Evolutionary conservation across 2,888 invertebrate genomes (phyloP).

Genomic region (Zhengitettix transpicula): DNA sequence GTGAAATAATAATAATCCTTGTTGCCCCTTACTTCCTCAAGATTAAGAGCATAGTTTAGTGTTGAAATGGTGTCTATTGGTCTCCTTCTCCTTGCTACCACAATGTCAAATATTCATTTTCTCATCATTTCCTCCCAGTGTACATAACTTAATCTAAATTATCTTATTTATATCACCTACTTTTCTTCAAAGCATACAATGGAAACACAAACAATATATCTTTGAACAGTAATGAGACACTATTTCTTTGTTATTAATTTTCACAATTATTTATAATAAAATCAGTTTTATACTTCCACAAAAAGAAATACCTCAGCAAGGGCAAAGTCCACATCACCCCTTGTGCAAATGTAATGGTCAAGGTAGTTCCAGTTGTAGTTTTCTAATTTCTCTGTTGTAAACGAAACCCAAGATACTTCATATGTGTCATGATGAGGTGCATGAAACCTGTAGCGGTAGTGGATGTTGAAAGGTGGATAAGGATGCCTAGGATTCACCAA

Average conservation of each 20-base stretch:
- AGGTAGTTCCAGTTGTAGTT: slow-evolving; percentile 96
- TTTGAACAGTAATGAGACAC: not conserved
- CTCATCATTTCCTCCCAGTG: too few species aligned
- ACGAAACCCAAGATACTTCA: slow-evolving; percentile 87
- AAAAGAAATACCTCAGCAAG: slow-evolving; percentile 52
- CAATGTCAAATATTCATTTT: too few species aligned
- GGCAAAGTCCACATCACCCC: slow-evolving; percentile 82
- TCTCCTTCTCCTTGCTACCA: too few species aligned
- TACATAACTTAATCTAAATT: too few species aligned
- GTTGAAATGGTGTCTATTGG: too few species aligned
- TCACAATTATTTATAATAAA: too few species aligned
- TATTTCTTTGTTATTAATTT: not conserved
- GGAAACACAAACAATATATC: not conserved
- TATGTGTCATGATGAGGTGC: slow-evolving; percentile 85
- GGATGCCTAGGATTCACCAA: slow-evolving; percentile 55
- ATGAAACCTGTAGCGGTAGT: slow-evolving; percentile 82
- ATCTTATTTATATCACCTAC: not conserved
- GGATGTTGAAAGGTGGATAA: slow-evolving; percentile 81
- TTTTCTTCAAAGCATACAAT: not conserved
- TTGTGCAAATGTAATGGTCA: slow-evolving; percentile 90
- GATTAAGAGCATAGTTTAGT: too few species aligned
- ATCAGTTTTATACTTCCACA: too few species aligned
- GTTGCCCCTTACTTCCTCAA: too few species aligned
- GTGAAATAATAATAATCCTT: too few species aligned
- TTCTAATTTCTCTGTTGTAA: slow-evolving; percentile 86